Percentiles rank a stretch among this genome's conserved stretches.
Evolutionary conservation across 2,797 vertebrate genomes (phyloP).

Genomic region (Selene dorsalis): DNA sequence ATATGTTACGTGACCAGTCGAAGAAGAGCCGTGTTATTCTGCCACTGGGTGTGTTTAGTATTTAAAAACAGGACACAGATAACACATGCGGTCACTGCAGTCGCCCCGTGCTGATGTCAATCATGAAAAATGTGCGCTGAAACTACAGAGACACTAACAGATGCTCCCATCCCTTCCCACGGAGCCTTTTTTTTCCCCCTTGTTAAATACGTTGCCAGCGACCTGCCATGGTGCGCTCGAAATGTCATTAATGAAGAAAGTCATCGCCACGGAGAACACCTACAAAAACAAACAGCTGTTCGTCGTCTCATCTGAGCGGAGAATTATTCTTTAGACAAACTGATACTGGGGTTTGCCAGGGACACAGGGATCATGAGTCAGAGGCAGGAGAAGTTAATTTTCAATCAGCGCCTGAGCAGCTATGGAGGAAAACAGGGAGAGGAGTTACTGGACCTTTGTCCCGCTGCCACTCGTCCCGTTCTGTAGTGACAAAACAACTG

Average conservation of each 20-base stretch:
- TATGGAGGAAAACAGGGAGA: neutral
- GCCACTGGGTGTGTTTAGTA: constrained; percentile 18
- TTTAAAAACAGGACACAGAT: constrained; percentile 15
- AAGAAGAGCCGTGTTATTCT: neutral
- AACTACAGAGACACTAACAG: constrained; percentile 7
- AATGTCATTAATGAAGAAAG: neutral
- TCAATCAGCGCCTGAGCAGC: neutral
- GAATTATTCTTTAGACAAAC: neutral
- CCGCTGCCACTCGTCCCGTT: neutral
- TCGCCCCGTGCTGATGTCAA: constrained; percentile 1
- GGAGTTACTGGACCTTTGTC: neutral
- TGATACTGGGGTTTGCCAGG: neutral
- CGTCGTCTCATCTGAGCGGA: neutral
- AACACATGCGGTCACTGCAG: neutral
- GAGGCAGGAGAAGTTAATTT: constrained; percentile 5
- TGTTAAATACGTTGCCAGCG: neutral
- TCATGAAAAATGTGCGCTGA: constrained; percentile 9
- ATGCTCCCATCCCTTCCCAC: neutral
- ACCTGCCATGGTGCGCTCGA: neutral
- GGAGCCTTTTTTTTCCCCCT: neutral
- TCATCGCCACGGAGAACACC: neutral
- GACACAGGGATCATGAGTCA: neutral
- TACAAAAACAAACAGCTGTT: neutral
- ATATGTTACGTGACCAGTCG: neutral
- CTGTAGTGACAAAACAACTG: neutral